Conservation (phyloP, 2,113 vertebrate species). For the Eupsittula cactorum region DNA sequence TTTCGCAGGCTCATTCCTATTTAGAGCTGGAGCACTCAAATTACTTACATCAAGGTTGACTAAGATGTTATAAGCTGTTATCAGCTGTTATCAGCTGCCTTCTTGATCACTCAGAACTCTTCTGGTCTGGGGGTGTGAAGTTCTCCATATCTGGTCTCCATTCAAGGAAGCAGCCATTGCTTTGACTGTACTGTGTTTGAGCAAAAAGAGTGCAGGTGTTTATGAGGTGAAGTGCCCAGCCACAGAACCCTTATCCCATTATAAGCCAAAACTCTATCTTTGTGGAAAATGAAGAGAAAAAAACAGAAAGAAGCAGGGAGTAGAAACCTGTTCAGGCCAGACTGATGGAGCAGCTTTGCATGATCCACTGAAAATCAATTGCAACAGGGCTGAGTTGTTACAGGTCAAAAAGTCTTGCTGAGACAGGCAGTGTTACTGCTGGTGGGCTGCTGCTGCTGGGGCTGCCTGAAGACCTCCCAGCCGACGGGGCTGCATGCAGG, state of each 20-base stretch:
- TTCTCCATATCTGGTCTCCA: background rate
- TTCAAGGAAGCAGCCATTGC: background rate
- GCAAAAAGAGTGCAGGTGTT: background rate
- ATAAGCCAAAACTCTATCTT: background rate
- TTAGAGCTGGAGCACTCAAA: background rate
- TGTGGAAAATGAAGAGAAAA: background rate
- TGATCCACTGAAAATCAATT: constrained; percentile 27
- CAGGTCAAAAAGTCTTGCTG: background rate
- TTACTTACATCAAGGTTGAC: background rate
- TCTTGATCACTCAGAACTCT: constrained; percentile 3
- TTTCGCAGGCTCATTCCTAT: background rate
- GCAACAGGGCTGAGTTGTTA: background rate
- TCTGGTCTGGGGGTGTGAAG: background rate
- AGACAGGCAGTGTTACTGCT: background rate
- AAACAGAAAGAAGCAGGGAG: background rate
- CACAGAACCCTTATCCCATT: background rate
- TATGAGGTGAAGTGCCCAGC: background rate
- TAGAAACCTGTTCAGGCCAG: background rate
- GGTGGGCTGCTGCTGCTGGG: background rate
- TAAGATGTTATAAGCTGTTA: background rate
- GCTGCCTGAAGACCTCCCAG: background rate
- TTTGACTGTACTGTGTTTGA: background rate
- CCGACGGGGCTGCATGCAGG: rapidly evolving
- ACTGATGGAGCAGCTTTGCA: background rate
- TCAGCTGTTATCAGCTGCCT: background rate